Conservation (phyloP, 2,113 vertebrate species). For the Anguilla japonica region DNA sequence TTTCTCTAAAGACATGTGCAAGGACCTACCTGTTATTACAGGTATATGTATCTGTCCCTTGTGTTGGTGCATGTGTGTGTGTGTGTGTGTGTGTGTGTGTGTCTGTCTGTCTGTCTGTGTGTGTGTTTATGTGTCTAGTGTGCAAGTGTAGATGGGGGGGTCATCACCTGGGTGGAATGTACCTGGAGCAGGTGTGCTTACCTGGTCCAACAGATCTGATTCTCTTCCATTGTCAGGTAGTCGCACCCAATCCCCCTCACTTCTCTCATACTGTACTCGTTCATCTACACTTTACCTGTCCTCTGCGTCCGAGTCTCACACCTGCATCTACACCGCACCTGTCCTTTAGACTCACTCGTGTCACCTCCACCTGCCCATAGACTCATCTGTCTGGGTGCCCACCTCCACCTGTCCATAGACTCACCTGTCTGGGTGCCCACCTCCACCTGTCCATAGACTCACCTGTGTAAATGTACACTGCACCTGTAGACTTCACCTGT, state of each 20-base stretch:
- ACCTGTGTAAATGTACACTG: constrained; percentile 29
- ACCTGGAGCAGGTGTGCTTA: constrained; percentile 64
- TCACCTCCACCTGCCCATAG: constrained; percentile 8
- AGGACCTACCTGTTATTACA: constrained; percentile 1
- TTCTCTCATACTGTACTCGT: constrained; percentile 44
- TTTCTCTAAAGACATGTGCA: not conserved
- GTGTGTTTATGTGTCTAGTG: constrained; percentile 41
- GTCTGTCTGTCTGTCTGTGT: constrained; percentile 36
- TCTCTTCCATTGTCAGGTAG: constrained; percentile 66
- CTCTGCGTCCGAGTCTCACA: constrained; percentile 21
- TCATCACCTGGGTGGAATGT: constrained; percentile 57
- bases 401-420: constrained; percentile 8
- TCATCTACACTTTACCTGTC: constrained; percentile 38
- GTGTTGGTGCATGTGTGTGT: constrained; percentile 41
- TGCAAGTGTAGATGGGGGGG: constrained; percentile 32
- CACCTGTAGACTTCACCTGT: constrained; percentile 43
- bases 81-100: constrained; percentile 40
- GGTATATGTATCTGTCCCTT: constrained; percentile 13
- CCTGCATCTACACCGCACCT: constrained; percentile 40
- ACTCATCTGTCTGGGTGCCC: constrained; percentile 8
- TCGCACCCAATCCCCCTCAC: not conserved
- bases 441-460: constrained; percentile 31
- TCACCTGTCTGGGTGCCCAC: constrained; percentile 17
- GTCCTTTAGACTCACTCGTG: constrained; percentile 38
- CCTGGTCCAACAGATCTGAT: constrained; percentile 57